Evolutionary conservation across 2,797 vertebrate genomes (phyloP).

Genomic region (Perodicticus potto): DNA sequence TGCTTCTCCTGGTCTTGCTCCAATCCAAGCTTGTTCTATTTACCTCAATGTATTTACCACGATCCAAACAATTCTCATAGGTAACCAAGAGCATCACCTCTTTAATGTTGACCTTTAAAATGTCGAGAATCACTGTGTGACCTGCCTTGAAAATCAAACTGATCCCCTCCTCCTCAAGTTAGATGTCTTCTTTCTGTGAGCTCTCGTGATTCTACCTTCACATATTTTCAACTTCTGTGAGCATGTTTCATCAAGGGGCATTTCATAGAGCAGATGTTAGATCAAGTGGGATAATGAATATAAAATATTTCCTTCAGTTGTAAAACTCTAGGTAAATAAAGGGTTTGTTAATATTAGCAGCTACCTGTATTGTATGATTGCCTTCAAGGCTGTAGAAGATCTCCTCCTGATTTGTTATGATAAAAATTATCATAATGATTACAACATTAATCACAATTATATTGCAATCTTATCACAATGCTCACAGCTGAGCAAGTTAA

Average conservation of each 20-base stretch:
- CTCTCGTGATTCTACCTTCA: neutral
- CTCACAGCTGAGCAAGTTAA: constrained; percentile 76
- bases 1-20: neutral
- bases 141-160: neutral
- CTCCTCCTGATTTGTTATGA: constrained; percentile 74
- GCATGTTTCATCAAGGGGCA: neutral
- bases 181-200: constrained; percentile 10
- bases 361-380: neutral
- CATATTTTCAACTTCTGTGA: neutral
- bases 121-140: neutral
- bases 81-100: neutral
- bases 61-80: neutral
- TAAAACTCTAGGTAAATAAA: constrained; percentile 52
- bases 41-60: neutral
- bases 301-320: constrained; percentile 31
- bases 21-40: neutral
- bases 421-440: constrained; percentile 74
- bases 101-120: neutral
- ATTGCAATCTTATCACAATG: constrained; percentile 66
- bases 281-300: neutral
- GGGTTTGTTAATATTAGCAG: constrained; percentile 34
- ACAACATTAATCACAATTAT: constrained; percentile 79
- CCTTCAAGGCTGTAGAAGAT: constrained; percentile 51
- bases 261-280: constrained; percentile 1
- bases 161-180: neutral